Base-by-base conservation (phyloP, 1,140 invertebrate species). In the Bursaphelenchus mucronatus region DNA sequence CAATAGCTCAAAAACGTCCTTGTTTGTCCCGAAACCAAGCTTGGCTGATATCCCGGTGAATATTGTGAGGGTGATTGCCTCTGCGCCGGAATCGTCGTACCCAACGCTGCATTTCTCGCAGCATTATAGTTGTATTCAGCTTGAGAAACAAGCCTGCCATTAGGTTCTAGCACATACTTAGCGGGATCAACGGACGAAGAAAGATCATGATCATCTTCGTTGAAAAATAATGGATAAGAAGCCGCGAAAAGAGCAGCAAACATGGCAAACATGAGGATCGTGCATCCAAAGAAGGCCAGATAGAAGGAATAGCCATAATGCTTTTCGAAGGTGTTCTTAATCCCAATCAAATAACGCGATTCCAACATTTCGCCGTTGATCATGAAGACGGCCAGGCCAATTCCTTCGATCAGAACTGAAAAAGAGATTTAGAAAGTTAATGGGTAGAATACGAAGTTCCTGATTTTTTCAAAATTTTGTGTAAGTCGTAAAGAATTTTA, bases 361-460 rank as follows among this genome's bases (percentile, higher is more conserved):
- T 79, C 77, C 1, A 79, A 55, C 77, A 79, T 79, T 66, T 79
- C 77, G 30, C 73, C 77, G 53, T 79, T 79, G 30, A 76, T 81
- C 72, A 79, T 70, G 55, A 79, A 79, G 3, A 79, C 79, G 17
- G 70, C 57, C 3, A 79, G 51, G 5, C 58, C 70, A 53, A 79
- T 79, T 39, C 63, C 43, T 9, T 72, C 53, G 10, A 76, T 43
- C 40, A 81, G 51, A 65, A 76, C 79, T 81, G 46, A 57, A 64
- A 68, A 63, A 53, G 6, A 21, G 3, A 39, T 39, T 43, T 41
- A 8, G 7, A 39, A 44, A 17, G 10, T n/a, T n/a, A n/a, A n/a
- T n/a, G n/a, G n/a, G n/a, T n/a, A n/a, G n/a, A n/a, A n/a, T n/a
- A n/a, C n/a, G n/a, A n/a, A n/a, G n/a, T n/a, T n/a, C n/a, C n/a